A percentile compares a stretch with the other conserved stretches of the same genome.
Conservation (phyloP, 2,888 invertebrate genomes). For the Synanthedon formicaeformis region DNA sequence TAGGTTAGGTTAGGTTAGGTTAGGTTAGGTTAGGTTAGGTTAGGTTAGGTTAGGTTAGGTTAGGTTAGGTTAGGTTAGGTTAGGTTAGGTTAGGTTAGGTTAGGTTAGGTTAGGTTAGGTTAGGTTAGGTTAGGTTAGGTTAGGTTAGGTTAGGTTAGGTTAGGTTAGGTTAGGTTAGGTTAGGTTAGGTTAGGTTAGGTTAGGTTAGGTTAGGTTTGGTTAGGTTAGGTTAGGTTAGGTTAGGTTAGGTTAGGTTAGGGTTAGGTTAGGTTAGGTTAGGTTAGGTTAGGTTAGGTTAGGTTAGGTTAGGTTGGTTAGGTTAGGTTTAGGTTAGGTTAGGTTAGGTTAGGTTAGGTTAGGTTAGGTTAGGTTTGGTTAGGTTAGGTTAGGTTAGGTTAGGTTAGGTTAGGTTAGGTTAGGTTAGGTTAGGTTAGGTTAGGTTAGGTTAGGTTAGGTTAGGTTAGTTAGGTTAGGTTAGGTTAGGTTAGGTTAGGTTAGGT, state of each 20-base stretch:
- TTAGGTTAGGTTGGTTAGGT: conserved; percentile 6
- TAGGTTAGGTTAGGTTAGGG: conserved; percentile 1
- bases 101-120: conserved; percentile 5
- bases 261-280: conserved; percentile 3
- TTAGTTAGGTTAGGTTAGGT: conserved; percentile 13
- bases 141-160: conserved; percentile 9
- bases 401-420: conserved; percentile 6
- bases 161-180: conserved; percentile 12
- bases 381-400: conserved; percentile 6
- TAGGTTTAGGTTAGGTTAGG: conserved; percentile 1
- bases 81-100: conserved; percentile 14
- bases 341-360: conserved; percentile 1
- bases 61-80: conserved; percentile 14
- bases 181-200: conserved; percentile 5
- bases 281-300: conserved; percentile 7
- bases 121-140: conserved; percentile 2
- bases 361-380: conserved; percentile 5
- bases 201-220: background rate
- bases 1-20: conserved; percentile 6
- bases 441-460: conserved; percentile 8
- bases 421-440: conserved; percentile 10
- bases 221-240: no score
- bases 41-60: conserved; percentile 15
- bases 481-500: conserved; percentile 8
- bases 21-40: conserved; percentile 15